Percentiles rank a stretch among this genome's conserved stretches.
Evolutionary conservation across 2,888 invertebrate species (phyloP).

Genomic region (Pseudanteris insignis): DNA sequence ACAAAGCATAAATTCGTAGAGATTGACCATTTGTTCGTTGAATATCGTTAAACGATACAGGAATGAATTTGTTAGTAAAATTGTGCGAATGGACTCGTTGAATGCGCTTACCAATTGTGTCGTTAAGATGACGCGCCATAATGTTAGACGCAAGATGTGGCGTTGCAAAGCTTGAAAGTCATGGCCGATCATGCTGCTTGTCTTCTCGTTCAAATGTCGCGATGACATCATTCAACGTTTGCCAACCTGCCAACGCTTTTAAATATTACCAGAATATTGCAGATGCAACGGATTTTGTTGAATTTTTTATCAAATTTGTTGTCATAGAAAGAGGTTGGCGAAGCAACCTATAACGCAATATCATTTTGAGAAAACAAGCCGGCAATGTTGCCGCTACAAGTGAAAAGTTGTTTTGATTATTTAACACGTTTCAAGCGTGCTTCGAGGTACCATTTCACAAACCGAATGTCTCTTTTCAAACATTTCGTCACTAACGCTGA

Average conservation of each 20-base stretch:
- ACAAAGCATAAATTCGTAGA: too few species aligned
- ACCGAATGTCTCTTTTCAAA: conserved; percentile 7
- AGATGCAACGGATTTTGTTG: too few species aligned
- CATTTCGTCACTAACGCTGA: conserved; percentile 8
- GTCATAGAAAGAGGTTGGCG: neutral
- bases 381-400: neutral
- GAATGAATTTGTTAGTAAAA: too few species aligned
- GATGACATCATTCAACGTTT: conserved; percentile 38
- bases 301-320: too few species aligned
- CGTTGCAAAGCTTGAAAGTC: conserved; percentile 27
- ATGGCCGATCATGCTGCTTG: conserved; percentile 20
- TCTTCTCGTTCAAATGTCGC: conserved; percentile 22
- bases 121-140: conserved; percentile 18
- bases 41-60: too few species aligned
- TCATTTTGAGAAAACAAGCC: neutral
- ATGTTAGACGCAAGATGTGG: conserved; percentile 10
- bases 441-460: conserved; percentile 11
- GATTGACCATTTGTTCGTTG: too few species aligned
- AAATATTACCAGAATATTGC: too few species aligned
- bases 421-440: conserved; percentile 4
- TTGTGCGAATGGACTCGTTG: too few species aligned
- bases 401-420: conserved; percentile 13
- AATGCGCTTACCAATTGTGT: too few species aligned
- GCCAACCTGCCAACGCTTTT: conserved; percentile 32
- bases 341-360: too few species aligned